Evolutionary conservation across 2,797 vertebrate genomes (phyloP), one percentile per base, ranked within the genome.

Genomic region (Poeciliopsis presidionis): DNA sequence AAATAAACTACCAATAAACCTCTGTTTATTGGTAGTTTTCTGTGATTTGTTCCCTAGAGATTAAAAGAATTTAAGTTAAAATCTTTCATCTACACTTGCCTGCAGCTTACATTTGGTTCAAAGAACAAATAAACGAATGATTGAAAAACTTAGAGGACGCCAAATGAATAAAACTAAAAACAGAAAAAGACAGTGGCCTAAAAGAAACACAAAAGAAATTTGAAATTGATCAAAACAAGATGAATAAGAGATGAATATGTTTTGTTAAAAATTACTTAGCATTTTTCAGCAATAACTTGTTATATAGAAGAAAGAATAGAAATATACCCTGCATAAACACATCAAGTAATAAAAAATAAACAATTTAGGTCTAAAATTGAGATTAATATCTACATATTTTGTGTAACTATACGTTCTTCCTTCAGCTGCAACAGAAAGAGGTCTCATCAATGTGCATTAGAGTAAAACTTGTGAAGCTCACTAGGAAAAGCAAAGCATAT

Each of bases 401-500:
- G 4, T 41, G 20, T 13, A 41, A 67, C 20, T 41, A 22, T 11
- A 22, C 13, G 18, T 65, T 65, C 18, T 65, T 65, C 20, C 5
- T 22, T 65, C 39, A 11, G 63, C 20, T 65, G 9, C 36, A 65
- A 22, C 33, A 65, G 63, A 41, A 4, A 67, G 1, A 13, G 72
- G 70, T 36, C 39, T 69, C 25, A 51, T 61, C 43, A 65, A 45
- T 76, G 57, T 16, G 76, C 74, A 51, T 47, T 73, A 59, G 36
- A 78, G 28, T 22, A 36, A 28, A 46, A 74, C 69, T 51, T 74
- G 76, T 77, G 41, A 46, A 2, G 2, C 76, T 76, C 61, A 76
- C 78, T 53, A 57, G 59, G 43, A 74, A 45, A 77, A 67, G 43
- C 61, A 67, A 16, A 28, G 75, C 63, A 71, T 43, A 75, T 20